These are phyloP conservation scores for Anguilla japonica DNA, from an alignment of 2,113 vertebrate genomes.

Conservation along the genomic window DNA sequence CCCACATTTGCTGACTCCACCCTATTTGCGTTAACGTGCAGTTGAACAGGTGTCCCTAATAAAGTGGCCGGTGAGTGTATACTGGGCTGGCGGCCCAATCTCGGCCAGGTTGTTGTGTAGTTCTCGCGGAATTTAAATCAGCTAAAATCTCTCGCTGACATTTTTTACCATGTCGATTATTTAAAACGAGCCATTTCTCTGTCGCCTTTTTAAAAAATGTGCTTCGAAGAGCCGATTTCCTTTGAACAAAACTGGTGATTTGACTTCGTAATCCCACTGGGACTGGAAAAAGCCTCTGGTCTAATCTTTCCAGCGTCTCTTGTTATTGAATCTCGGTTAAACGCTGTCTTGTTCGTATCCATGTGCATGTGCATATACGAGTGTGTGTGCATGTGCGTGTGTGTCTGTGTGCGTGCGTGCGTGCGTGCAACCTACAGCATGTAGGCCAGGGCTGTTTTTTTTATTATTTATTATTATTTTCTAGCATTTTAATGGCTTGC, in stretches of 20 bases:
- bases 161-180: neutral
- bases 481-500: neutral
- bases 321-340: neutral
- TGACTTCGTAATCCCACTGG: neutral
- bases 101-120: neutral
- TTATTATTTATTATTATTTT: neutral
- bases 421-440: slow-evolving; percentile 12
- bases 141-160: neutral
- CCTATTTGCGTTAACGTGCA: too few species aligned
- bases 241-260: neutral
- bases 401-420: slow-evolving; percentile 13
- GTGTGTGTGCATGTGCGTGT: neutral
- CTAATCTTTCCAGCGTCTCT: neutral
- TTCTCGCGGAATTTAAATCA: too few species aligned
- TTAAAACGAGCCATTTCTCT: neutral
- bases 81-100: neutral
- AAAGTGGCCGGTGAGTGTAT: neutral
- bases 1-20: too few species aligned
- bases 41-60: neutral
- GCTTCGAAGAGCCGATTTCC: neutral
- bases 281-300: neutral
- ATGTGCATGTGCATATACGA: neutral
- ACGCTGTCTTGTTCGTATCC: neutral
- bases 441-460: neutral
- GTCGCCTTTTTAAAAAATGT: neutral